Base-by-base conservation (phyloP, 2,888 invertebrate genomes). In the Metalampra italica region DNA sequence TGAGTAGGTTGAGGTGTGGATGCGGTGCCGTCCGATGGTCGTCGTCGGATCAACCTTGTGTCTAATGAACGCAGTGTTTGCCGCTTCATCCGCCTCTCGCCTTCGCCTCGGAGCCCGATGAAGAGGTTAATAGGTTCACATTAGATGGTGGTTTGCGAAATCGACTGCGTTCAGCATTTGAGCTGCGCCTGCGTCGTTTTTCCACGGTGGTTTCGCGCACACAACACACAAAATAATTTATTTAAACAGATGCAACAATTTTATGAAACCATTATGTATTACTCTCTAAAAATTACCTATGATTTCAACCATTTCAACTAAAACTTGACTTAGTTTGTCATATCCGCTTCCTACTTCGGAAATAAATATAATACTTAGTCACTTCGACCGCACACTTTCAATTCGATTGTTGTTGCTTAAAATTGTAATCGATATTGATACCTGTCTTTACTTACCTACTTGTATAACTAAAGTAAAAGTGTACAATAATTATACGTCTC, bases 121-220 rank as follows among this genome's bases (percentile, higher is more conserved):
- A 78, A 87, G 88, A 89, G 89, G 89, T 89, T 89, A 89, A 89
- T 89, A 89, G 87, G 89, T 88, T 89, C 89, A 89, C 85, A 86
- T 88, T 86, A 89, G 87, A 88, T 82, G 88, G 73, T 82, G 78
- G 82, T 81, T 89, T 88, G 86, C 88, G 87, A 88, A 88, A 88
- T 79, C 76, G 66, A 67, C 77, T 68, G 72, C 74, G 74, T 78
- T 71, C 73, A 40, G 71, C 66, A 70, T 67, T 71, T 66, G 69
- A 66, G 67, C 69, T 77, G 82, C 79, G 81, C 76, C 67, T 55
- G 79, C 80, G 79, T 71, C 71, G 73, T 75, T 80, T 81, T 80
- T 82, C 79, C 82, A 78, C 76, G 72, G 72, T 67, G 62, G 68
- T 80, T 86, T 84, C 82, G 82, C 82, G 81, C 78, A 79, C 75